phyloP scores from a whole-genome alignment of 2,888 invertebrate species.

The Ptilodon capucinus region DNA sequence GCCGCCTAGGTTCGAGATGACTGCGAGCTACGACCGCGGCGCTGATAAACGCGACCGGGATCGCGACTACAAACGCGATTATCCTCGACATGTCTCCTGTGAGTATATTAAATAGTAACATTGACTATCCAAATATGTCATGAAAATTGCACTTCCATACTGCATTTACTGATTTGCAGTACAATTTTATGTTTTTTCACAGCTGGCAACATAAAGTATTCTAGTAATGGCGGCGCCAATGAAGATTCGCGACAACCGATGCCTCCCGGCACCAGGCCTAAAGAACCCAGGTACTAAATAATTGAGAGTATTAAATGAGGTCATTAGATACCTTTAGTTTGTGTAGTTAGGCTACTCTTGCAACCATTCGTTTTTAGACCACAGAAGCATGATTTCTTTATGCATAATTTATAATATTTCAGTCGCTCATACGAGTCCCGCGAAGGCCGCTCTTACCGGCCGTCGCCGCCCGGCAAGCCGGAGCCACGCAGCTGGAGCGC shows the following conservation, averaged over 20 bases:
- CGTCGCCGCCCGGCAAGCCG: conserved; percentile 70
- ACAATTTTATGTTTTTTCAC: conserved; percentile 15
- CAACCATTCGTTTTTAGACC: no score
- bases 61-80: conserved; percentile 76
- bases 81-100: conserved; percentile 72
- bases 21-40: conserved; percentile 66
- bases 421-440: conserved; percentile 71
- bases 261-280: conserved; percentile 72
- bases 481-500: conserved; percentile 69
- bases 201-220: conserved; percentile 72
- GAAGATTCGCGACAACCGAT: conserved; percentile 74
- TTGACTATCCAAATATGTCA: no score
- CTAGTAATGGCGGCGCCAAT: conserved; percentile 64
- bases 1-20: conserved; percentile 81
- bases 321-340: background rate
- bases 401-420: conserved; percentile 3
- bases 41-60: conserved; percentile 70
- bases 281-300: conserved; percentile 64
- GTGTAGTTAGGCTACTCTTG: background rate
- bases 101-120: conserved; percentile 6
- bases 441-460: conserved; percentile 63
- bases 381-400: no score
- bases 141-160: no score
- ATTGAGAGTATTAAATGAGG: background rate
- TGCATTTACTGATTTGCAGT: background rate